Evolutionary conservation across 2,113 vertebrate genomes (phyloP), one percentile per base, ranked within the genome.

Genomic region (Malurus elegans): DNA sequence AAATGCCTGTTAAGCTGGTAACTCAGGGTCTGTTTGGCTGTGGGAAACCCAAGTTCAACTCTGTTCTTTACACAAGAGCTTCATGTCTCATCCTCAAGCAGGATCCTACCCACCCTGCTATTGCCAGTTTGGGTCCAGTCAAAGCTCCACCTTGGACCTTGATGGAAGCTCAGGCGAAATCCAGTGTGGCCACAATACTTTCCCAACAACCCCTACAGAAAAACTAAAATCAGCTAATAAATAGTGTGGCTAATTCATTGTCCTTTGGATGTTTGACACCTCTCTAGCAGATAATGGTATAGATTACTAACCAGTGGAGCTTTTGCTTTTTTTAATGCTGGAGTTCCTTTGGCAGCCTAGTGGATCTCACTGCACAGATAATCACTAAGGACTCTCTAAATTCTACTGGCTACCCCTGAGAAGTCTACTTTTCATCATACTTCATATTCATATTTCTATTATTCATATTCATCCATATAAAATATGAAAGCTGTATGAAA

Each of bases 401-500:
- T n/a, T 85, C 32, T 61, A 80, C 21, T 72, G 66, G 45, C 16
- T 81, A 84, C 28, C 26, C 25, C 10, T 9, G 24, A 84, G 23
- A 29, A 89, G 18, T 85, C n/a, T 66, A 51, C n/a, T 89, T 85
- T 92, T 64, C 40, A 89, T 71, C 78, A 50, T 23, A 89, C 19
- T 45, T 75, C 48, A 54, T 34, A 60, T 20, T 81, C 10, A 18
- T 40, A 34, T 54, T 75, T 69, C 16, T 75, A 48, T 56, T 87
- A 73, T 54, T 94, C 42, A n/a, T 53, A 66, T 70, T 85, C 26
- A 70, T 45, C 50, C 54, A 72, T 57, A 75, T 18, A 73, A 79
- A 95, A 88, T 28, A 61, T 5, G 58, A 89, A 80, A 90, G 34
- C 44, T 74, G 21, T 62, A 80, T 62, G 24, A 85, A 93, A 87